Conservation (phyloP, 2,888 invertebrate species). For the Trilocha varians region DNA sequence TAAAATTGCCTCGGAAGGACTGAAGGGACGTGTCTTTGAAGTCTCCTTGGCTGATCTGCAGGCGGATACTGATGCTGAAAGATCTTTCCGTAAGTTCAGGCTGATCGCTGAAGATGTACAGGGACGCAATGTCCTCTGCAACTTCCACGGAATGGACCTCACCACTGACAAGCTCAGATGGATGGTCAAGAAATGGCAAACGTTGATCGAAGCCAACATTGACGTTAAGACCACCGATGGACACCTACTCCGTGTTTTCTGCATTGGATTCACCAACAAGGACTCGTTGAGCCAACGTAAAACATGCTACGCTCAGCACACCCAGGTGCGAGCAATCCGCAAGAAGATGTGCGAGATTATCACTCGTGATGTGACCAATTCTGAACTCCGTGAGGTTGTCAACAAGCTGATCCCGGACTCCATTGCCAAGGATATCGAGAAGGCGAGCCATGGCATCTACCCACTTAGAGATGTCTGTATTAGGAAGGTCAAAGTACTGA, state of each 20-base stretch:
- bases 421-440: conserved; percentile 99
- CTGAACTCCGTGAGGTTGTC: conserved; percentile 96
- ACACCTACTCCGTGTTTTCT: conserved; percentile 95
- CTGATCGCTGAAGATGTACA: conserved; percentile 99
- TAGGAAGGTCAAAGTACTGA: conserved; percentile 98
- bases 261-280: conserved; percentile 99
- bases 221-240: conserved; percentile 99
- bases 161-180: conserved; percentile 99
- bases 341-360: conserved; percentile 99
- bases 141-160: conserved; percentile 99
- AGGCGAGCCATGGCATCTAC: conserved; percentile 96
- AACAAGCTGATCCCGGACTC: conserved; percentile 98
- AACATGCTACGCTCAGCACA: conserved; percentile 98
- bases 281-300: conserved; percentile 95
- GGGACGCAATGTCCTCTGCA: conserved; percentile 95
- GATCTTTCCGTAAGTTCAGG: conserved; percentile 98
- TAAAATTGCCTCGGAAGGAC: conserved; percentile 96
- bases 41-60: conserved; percentile 98
- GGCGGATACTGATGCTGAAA: conserved; percentile 95
- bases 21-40: conserved; percentile 98
- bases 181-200: conserved; percentile 99
- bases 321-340: conserved; percentile 94
- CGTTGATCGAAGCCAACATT: conserved; percentile 96
- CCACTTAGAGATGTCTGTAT: conserved; percentile 99
- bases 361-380: conserved; percentile 88